These are phyloP conservation scores for Megalops cyprinoides DNA, from an alignment of 2,797 vertebrate genomes.

Conservation along the genomic window DNA sequence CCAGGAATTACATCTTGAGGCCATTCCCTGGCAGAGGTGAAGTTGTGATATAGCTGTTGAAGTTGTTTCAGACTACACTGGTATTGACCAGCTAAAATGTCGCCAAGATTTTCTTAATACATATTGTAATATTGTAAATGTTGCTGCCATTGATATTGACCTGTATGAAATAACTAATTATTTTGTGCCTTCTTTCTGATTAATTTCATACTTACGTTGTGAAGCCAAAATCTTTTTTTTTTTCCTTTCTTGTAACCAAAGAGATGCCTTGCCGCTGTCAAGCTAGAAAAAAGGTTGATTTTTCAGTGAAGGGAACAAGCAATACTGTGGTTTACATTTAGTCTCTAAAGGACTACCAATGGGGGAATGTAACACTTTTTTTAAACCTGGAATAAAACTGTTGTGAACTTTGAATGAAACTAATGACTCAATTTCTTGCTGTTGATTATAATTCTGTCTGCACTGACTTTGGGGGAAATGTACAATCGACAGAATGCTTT, in stretches of 20 bases:
- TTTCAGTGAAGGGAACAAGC: background rate
- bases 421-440: background rate
- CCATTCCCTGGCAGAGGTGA: background rate
- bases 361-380: background rate
- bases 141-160: background rate
- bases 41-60: background rate
- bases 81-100: background rate
- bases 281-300: background rate
- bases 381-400: background rate
- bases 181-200: background rate
- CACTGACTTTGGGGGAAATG: background rate
- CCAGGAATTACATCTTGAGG: background rate
- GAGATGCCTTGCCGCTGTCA: background rate
- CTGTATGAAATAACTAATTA: background rate
- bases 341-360: background rate
- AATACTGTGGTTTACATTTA: background rate
- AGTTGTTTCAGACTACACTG: background rate
- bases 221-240: background rate
- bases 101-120: background rate
- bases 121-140: background rate
- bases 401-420: background rate
- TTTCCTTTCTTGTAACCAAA: no score
- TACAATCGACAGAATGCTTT: background rate
- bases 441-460: background rate
- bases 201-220: background rate